Percentiles rank a stretch among this genome's conserved stretches.
Evolutionary conservation across 2,888 invertebrate species (phyloP).

Genomic region (Agriopis leucophaearia): DNA sequence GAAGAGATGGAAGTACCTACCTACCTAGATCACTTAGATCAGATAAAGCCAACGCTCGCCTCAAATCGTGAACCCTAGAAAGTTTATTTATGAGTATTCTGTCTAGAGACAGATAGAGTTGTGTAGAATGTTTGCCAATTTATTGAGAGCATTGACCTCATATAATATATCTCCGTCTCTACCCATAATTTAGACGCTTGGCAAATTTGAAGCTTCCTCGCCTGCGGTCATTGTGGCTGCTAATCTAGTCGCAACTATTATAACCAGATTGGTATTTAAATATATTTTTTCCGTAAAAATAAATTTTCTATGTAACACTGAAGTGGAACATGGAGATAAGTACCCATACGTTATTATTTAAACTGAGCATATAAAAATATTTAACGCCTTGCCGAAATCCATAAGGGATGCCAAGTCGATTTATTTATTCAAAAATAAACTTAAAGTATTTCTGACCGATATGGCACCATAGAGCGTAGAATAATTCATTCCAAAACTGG

Average conservation of each 20-base stretch:
- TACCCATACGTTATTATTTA: too few relatives aligned
- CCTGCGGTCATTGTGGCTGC: slow-evolving; percentile 12
- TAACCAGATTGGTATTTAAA: slow-evolving; percentile 12
- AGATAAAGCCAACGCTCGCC: background rate
- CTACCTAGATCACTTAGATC: background rate
- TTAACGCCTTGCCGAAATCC: too few relatives aligned
- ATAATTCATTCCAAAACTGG: too few relatives aligned
- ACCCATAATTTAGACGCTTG: background rate
- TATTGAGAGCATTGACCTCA: slow-evolving; percentile 19
- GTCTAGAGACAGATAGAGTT: slow-evolving; percentile 1
- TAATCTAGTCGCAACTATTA: slow-evolving; percentile 9
- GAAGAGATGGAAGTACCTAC: background rate
- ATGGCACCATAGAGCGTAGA: too few relatives aligned
- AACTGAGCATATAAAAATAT: too few relatives aligned
- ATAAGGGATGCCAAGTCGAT: too few relatives aligned
- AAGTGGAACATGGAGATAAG: too few relatives aligned
- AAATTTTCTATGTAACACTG: too few relatives aligned
- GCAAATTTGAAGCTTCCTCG: slow-evolving; percentile 19
- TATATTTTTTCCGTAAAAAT: too few relatives aligned
- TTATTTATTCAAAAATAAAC: too few relatives aligned
- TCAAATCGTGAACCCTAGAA: background rate
- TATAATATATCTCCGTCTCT: background rate
- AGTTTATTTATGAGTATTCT: slow-evolving; percentile 9
- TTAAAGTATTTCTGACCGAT: too few relatives aligned
- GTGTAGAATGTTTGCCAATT: slow-evolving; percentile 1